A percentile compares a stretch with the other conserved stretches of the same genome.
phyloP scores from a whole-genome alignment of 2,797 vertebrate genomes.

The Hypotaenidia philippensis region DNA sequence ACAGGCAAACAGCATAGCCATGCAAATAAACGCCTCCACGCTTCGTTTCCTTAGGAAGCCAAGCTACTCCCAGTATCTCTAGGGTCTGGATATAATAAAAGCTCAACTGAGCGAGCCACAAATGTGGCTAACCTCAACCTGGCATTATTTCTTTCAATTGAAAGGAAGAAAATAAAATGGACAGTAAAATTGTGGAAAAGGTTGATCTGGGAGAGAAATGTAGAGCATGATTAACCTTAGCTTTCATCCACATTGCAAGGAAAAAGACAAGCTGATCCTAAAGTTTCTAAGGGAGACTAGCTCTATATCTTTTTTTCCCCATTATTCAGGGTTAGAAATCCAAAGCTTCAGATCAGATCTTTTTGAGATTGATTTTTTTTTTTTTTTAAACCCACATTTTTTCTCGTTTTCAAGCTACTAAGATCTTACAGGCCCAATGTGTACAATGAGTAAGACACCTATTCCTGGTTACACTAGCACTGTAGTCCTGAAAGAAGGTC shows the following conservation, averaged over 20 bases:
- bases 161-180: conserved; percentile 12
- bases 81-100: not conserved
- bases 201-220: not conserved
- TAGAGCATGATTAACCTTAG: not conserved
- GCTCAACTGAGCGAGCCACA: not conserved
- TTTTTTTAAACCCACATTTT: not conserved
- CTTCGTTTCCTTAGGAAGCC: not conserved
- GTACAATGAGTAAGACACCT: not conserved
- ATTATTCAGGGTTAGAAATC: conserved; percentile 27
- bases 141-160: not conserved
- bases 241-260: not conserved
- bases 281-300: conserved; percentile 1
- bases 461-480: not conserved
- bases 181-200: not conserved
- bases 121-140: not conserved
- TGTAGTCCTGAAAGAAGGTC: not conserved
- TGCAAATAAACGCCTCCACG: not conserved
- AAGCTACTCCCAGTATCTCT: not conserved
- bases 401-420: not conserved
- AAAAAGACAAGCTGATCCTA: conserved; percentile 11
- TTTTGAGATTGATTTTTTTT: not conserved
- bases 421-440: not conserved
- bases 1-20: not conserved
- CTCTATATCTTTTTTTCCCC: not conserved
- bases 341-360: not conserved